These are phyloP conservation scores for Epirrhoe tristata DNA, from an alignment of 2,888 invertebrate genomes.

Conservation along the genomic window DNA sequence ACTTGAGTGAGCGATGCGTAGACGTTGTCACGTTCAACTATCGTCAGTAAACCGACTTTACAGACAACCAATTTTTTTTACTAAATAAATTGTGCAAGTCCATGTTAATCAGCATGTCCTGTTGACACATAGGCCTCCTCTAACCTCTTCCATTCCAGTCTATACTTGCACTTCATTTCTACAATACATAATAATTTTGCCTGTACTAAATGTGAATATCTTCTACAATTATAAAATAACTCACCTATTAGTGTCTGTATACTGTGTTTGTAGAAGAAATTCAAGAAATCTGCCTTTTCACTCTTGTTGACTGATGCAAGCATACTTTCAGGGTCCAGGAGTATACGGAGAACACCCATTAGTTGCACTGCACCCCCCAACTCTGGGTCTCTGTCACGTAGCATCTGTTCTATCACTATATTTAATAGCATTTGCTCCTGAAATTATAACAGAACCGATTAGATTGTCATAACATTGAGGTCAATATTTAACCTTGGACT, in stretches of 20 bases:
- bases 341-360: constrained; percentile 96
- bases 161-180: too few relatives aligned
- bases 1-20: too few relatives aligned
- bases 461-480: constrained; percentile 30
- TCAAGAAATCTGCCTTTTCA: constrained; percentile 99
- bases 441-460: constrained; percentile 51
- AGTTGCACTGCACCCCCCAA: constrained; percentile 98
- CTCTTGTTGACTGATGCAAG: constrained; percentile 96
- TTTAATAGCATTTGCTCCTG: constrained; percentile 98
- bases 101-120: too few relatives aligned
- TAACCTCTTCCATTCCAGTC: too few relatives aligned
- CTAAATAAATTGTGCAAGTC: too few relatives aligned
- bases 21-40: too few relatives aligned
- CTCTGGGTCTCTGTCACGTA: constrained; percentile 98
- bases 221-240: constrained; percentile 45
- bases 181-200: too few relatives aligned
- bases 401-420: constrained; percentile 99
- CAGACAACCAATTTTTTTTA: too few relatives aligned
- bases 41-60: too few relatives aligned
- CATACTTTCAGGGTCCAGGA: constrained; percentile 99
- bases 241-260: constrained; percentile 97
- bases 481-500: constrained; percentile 27
- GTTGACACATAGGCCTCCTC: too few relatives aligned
- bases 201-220: background rate
- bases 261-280: constrained; percentile 99